These are phyloP conservation scores for Mormyrus iriodes DNA, from an alignment of 2,113 vertebrate species.

Conservation along the genomic window DNA sequence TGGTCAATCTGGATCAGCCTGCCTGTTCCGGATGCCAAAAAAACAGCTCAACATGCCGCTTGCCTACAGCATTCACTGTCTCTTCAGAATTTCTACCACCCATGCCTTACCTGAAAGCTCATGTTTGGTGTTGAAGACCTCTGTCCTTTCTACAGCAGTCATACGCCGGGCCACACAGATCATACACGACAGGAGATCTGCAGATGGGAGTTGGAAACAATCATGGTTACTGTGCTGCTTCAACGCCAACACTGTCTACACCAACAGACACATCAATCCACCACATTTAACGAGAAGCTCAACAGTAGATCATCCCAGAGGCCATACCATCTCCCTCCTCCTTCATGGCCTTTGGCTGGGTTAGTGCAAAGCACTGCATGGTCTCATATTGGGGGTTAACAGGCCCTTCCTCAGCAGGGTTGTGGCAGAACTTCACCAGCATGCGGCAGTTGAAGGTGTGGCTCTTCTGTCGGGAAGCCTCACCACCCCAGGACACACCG, in stretches of 20 bases:
- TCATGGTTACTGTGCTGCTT: not conserved
- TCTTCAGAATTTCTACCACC: not conserved
- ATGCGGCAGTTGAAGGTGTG: slow-evolving; percentile 96
- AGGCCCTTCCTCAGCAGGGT: slow-evolving; percentile 68
- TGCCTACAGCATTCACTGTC: too few species aligned
- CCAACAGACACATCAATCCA: not conserved
- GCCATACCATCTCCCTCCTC: slow-evolving; percentile 91
- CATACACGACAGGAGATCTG: slow-evolving; percentile 97
- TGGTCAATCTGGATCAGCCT: slow-evolving; percentile 92
- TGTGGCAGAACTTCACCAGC: slow-evolving; percentile 74
- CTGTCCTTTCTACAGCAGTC: slow-evolving; percentile 78
- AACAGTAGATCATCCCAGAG: too few species aligned
- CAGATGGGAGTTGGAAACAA: not conserved
- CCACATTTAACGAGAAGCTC: not conserved
- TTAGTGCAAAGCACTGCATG: slow-evolving; percentile 97
- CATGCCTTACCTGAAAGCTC: slow-evolving; percentile 82
- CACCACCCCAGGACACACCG: slow-evolving; percentile 82
- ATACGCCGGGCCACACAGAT: slow-evolving; percentile 93
- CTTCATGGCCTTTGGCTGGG: slow-evolving; percentile 93
- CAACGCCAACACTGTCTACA: not conserved
- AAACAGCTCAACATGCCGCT: not conserved
- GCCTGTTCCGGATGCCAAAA: slow-evolving; percentile 57
- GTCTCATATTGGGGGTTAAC: slow-evolving; percentile 80
- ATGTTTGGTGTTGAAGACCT: slow-evolving; percentile 91
- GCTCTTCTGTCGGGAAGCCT: slow-evolving; percentile 84